Percentiles rank a stretch among this genome's conserved stretches.
These are phyloP conservation scores for Nettapus auritus DNA, from an alignment of 2,113 vertebrate genomes.

Conservation along the genomic window DNA sequence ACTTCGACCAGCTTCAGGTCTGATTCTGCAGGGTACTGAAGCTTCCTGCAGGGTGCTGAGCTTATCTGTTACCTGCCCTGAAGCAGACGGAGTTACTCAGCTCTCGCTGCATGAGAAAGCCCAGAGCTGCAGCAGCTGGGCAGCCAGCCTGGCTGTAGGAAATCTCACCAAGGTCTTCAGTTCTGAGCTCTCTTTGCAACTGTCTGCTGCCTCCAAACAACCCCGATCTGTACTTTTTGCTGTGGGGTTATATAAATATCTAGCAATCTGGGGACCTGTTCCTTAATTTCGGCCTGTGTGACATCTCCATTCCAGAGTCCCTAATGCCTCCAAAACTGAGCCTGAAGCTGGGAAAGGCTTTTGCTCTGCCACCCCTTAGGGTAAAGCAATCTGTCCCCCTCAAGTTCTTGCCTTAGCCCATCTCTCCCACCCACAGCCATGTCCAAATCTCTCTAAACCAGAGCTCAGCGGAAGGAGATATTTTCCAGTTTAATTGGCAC, in stretches of 20 bases:
- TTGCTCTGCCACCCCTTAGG: background rate
- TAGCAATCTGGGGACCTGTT: background rate
- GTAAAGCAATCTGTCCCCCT: background rate
- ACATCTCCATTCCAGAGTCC: background rate
- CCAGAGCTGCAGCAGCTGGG: no score
- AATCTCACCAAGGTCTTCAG: background rate
- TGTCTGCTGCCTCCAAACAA: background rate
- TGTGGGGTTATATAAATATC: background rate
- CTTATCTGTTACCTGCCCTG: background rate
- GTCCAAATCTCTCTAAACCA: background rate
- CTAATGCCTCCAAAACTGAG: background rate
- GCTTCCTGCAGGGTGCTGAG: background rate
- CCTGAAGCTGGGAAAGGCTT: background rate
- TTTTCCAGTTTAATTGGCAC: background rate
- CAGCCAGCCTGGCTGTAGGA: background rate
- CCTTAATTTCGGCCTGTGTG: background rate
- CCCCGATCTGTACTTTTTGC: rapidly evolving
- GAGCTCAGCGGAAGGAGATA: background rate
- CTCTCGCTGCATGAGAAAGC: no score
- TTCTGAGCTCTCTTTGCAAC: background rate
- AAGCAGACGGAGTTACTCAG: background rate
- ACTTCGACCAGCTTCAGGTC: background rate
- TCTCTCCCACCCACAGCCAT: background rate
- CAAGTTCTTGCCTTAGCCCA: background rate
- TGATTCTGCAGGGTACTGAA: background rate